Conservation (phyloP, 1,140 invertebrate species). For the Semibalanus balanoides region DNA sequence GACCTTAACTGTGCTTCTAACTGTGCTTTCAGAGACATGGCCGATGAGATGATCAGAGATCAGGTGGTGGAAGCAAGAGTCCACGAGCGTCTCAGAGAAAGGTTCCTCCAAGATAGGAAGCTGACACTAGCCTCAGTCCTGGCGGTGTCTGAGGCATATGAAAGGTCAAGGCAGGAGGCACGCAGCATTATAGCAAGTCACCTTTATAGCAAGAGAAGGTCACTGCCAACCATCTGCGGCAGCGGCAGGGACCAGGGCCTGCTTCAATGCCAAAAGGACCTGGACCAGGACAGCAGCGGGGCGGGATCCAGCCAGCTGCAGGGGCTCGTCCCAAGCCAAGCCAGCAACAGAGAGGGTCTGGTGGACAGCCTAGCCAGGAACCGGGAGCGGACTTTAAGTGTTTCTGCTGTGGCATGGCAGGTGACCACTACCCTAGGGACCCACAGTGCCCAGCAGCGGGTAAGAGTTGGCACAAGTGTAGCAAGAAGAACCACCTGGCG, state of each 20-base stretch:
- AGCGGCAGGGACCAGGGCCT: not conserved
- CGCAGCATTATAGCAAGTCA: not conserved
- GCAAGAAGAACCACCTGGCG: not conserved
- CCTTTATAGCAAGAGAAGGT: not conserved
- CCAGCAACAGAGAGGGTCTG: not conserved
- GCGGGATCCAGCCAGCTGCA: not conserved
- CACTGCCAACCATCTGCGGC: not conserved
- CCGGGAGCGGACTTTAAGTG: not conserved
- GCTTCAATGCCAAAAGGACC: not conserved
- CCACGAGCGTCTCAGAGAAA: not conserved
- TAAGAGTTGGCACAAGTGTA: not conserved
- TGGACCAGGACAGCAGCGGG: not conserved
- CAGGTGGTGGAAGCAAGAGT: not conserved
- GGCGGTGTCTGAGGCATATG: too few species aligned
- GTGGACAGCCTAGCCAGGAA: not conserved
- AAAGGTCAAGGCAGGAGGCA: not conserved
- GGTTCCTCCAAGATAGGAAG: not conserved
- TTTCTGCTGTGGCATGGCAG: not conserved
- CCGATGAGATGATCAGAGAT: not conserved
- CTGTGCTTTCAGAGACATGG: not conserved
- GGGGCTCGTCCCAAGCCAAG: not conserved
- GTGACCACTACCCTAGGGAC: not conserved
- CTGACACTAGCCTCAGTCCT: not conserved
- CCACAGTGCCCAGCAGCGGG: not conserved
- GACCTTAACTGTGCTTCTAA: not conserved